Base-by-base conservation (phyloP, 92 coral and sea anemone genomes). In the Virgularia gustaviana region DNA sequence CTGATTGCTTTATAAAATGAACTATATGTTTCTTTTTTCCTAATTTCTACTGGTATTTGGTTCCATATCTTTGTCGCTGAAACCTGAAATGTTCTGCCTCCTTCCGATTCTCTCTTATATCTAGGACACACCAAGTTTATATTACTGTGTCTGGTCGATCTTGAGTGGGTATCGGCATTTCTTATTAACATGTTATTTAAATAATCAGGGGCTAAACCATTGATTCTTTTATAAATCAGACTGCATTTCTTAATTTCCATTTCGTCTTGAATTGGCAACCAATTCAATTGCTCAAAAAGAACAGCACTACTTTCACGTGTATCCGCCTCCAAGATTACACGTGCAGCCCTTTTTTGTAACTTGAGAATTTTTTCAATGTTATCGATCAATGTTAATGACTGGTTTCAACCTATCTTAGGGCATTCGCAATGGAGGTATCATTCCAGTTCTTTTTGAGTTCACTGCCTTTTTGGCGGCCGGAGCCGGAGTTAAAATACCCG, bases 41-140 rank as follows among this genome's bases (percentile, higher is more conserved):
- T 47, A 15, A 47, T 25, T 4, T 47, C 55, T 19, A 47, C 67
- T 24, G 67, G 67, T 9, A 60, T 27, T 9, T 28, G 44, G 56
- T 81, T 77, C 83, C 83, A 83, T 24, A 70, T 49, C 32, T 70
- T 33, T 1, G 38, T 63, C 13, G 61, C 34, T 12, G 53, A n/a
- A 3, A 62, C 73, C 6, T 11, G 0, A 16, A 77, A 71, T n/a
- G 79, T 13, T 57, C 79, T 30, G 16, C 82, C 83, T 8, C 78
- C 87, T 41, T 77, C 79, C 27, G 79, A 32, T 12, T 76, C 79
- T 24, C 75, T 42, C 67, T 63, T 61, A 32, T 20, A 68, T 16
- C 16, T 36, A 12, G 75, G 79, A 23, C 83, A 70, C 24, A 58
- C 79, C 11, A 70, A 36, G 68, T 77, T 77, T 36, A 71, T 18